phyloP scores from a whole-genome alignment of 2,113 vertebrate species.

The Burhinus oedicnemus region DNA sequence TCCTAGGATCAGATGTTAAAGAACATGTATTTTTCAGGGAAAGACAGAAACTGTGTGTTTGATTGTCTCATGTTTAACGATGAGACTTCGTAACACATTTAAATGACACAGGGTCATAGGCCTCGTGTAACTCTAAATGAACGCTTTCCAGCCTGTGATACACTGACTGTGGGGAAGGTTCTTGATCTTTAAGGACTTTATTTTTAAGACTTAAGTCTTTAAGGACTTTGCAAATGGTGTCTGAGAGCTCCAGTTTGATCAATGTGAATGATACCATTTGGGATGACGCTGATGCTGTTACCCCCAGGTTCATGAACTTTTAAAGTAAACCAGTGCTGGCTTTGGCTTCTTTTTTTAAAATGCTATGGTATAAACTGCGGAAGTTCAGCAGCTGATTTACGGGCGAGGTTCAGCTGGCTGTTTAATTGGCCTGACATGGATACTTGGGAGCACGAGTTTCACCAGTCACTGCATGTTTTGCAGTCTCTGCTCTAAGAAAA shows the following conservation, averaged over 20 bases:
- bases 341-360: conserved; percentile 36
- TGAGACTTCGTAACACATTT: neutral
- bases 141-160: neutral
- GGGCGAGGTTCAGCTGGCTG: neutral
- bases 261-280: neutral
- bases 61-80: neutral
- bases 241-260: neutral
- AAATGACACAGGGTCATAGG: neutral
- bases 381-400: conserved; percentile 17
- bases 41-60: neutral
- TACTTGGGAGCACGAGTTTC: neutral
- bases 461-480: neutral
- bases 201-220: too few relatives aligned
- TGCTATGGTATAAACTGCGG: neutral
- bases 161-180: neutral
- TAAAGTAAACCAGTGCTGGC: conserved; percentile 13
- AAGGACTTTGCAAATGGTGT: neutral
- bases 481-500: neutral
- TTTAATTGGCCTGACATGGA: neutral
- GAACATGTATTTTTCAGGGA: neutral
- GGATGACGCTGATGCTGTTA: neutral
- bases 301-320: conserved; percentile 36
- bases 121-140: neutral
- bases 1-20: neutral
- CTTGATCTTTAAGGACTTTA: too few relatives aligned